Base-by-base conservation (phyloP, 1,140 invertebrate genomes). In the Drosophila simulans region DNA sequence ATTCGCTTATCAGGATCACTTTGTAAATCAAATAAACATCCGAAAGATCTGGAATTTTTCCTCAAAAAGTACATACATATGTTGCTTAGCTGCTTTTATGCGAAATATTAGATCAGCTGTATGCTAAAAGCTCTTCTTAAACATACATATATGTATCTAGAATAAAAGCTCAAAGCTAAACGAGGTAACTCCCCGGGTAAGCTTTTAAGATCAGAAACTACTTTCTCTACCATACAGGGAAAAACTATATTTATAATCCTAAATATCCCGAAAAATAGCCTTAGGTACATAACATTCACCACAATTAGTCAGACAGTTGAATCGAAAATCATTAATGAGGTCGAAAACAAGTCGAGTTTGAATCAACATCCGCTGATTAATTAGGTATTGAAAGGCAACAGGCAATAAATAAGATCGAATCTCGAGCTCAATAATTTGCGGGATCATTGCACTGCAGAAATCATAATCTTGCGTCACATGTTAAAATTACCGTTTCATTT, bases 401-500 rank as follows among this genome's bases (percentile, higher is more conserved):
- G 17, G 17, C 31, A 12, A 60, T 66, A 27, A 35, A 66, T 34
- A 27, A 39, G 15, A 34, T 64, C 15, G 13, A 10, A 35, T 27
- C 8, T 25, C 17, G 8, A 13, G n/a, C 17, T 43, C 27, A 31
- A 22, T 17, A 25, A 45, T 40, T 66, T 20, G 13, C 42, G 37
- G 17, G 45, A 51, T 66, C 60, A 69, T 45, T 69, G 48, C 37
- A 22, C 45, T 15, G 3, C 7, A 37, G 4, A 48, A 37, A 34
- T 5, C 17, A 56, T 17, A 35, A 22, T 27, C 15, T 48, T 13
- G 31, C 57, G 25, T 15, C 20, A 15, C 46, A 43, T 35, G 60
- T 51, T 72, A 72, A 72, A 72, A 72, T 72, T 60, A 72, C 49
- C 20, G 20, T 58, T 76, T 66, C n/a, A 17, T 75, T 75, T 75